Conservation (phyloP, 2,113 vertebrate genomes). For the Motacilla tschutschensis region DNA sequence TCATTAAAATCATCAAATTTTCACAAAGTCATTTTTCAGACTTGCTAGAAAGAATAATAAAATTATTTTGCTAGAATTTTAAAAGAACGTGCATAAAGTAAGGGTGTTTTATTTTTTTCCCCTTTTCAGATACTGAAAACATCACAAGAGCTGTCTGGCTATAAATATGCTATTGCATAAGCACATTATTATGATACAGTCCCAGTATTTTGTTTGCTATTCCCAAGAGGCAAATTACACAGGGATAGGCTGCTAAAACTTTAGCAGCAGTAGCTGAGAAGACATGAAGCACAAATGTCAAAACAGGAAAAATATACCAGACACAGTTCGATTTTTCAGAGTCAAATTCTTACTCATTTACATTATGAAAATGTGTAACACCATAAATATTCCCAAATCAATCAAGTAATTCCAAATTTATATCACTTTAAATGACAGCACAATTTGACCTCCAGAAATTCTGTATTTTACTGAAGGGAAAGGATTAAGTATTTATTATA, state of each 20-base stretch:
- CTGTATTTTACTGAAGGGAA: not conserved
- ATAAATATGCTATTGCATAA: conserved; percentile 55
- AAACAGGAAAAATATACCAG: conserved; percentile 19
- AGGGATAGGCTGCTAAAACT: conserved; percentile 23
- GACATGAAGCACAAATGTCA: conserved; percentile 12
- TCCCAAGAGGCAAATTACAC: conserved; percentile 28
- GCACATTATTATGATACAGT: conserved; percentile 41
- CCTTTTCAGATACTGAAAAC: not conserved
- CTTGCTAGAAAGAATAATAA: not conserved
- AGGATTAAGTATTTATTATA: not conserved
- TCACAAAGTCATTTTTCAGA: not conserved
- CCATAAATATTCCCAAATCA: conserved; percentile 3
- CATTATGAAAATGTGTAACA: not conserved
- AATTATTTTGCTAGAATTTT: not conserved
- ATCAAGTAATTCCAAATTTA: not conserved
- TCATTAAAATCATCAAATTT: not conserved
- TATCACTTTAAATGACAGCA: not conserved
- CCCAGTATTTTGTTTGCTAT: conserved; percentile 48
- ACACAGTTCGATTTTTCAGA: not conserved
- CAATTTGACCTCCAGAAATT: not conserved
- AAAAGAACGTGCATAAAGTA: not conserved
- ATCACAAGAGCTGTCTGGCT: conserved; percentile 18
- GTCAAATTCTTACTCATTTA: not conserved
- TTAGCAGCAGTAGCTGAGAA: conserved; percentile 20
- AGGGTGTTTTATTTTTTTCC: not conserved